Conservation (phyloP, 2,797 vertebrate species). For the Fundulus diaphanus region DNA sequence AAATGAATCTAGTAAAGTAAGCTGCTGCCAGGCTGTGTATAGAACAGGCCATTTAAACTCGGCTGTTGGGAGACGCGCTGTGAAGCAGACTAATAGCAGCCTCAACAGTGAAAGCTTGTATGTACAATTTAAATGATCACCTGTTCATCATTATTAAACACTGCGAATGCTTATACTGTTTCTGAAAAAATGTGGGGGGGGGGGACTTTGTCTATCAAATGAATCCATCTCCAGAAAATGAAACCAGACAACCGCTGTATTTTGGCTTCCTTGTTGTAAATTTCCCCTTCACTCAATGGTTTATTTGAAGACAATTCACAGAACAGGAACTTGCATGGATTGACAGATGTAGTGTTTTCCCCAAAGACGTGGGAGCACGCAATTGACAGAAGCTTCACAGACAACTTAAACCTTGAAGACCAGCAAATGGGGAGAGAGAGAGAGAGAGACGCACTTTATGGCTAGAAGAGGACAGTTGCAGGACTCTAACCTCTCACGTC, state of each 20-base stretch:
- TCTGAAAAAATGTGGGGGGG: neutral
- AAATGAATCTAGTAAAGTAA: constrained; percentile 55
- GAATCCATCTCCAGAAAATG: constrained; percentile 16
- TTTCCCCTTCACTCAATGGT: constrained; percentile 4
- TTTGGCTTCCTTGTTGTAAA: neutral
- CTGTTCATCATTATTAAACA: neutral
- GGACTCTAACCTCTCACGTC: constrained; percentile 43
- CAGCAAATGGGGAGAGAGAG: neutral
- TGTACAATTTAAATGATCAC: constrained; percentile 4
- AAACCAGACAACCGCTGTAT: constrained; percentile 18
- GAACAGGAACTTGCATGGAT: neutral
- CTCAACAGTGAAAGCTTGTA: constrained; percentile 4
- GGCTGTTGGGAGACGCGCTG: constrained; percentile 23
- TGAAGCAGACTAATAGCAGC: constrained; percentile 9
- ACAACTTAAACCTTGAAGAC: neutral
- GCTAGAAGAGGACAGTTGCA: constrained; percentile 40
- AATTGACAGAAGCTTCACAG: constrained; percentile 1
- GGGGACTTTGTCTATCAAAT: neutral
- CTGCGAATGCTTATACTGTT: neutral
- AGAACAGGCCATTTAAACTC: constrained; percentile 30
- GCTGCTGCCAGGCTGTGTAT: constrained; percentile 23
- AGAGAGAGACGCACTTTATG: constrained; percentile 44
- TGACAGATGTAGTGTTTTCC: neutral
- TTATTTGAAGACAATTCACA: neutral
- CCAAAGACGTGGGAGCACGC: constrained; percentile 11